Percentiles rank a stretch among this genome's conserved stretches.
phyloP scores from a whole-genome alignment of 2,797 vertebrate genomes.

The Oreonectes daqikongensis region DNA sequence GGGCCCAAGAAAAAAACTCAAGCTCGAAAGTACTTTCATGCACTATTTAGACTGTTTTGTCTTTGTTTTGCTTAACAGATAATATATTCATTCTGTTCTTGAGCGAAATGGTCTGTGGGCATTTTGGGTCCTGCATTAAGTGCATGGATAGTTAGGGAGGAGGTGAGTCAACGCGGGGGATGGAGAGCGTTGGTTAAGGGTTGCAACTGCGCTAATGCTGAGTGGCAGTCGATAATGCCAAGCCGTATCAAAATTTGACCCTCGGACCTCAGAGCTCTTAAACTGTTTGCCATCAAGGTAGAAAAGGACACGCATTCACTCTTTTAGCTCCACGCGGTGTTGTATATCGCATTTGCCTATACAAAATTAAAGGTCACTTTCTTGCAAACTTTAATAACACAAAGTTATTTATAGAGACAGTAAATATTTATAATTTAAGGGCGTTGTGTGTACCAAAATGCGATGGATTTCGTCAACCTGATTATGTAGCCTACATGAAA shows the following conservation, averaged over 20 bases:
- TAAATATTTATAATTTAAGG: neutral
- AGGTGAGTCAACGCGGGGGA: slow-evolving; percentile 81
- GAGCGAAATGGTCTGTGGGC: slow-evolving; percentile 40
- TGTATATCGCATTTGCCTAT: slow-evolving; percentile 3
- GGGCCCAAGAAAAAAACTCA: slow-evolving; percentile 14
- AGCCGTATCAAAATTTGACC: slow-evolving; percentile 81
- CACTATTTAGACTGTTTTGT: slow-evolving; percentile 2
- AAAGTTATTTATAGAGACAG: neutral
- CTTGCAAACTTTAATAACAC: slow-evolving; percentile 2
- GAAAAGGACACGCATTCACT: slow-evolving; percentile 36
- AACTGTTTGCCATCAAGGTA: slow-evolving; percentile 45
- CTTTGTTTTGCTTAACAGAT: slow-evolving; percentile 12
- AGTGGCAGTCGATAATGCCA: slow-evolving; percentile 84
- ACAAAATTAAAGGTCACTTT: slow-evolving; percentile 17
- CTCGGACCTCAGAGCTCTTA: slow-evolving; percentile 60
- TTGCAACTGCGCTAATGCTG: slow-evolving; percentile 74
- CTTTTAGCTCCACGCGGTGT: neutral
- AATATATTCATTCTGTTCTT: slow-evolving; percentile 39
- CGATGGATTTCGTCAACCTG: neutral
- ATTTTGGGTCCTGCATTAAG: slow-evolving; percentile 60
- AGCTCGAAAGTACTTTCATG: neutral
- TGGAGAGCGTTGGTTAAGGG: slow-evolving; percentile 71
- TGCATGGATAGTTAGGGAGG: slow-evolving; percentile 71
- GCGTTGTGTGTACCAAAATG: too few species aligned
- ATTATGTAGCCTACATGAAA: too few species aligned